Percentiles rank a stretch among this genome's conserved stretches.
phyloP scores from a whole-genome alignment of 2,797 vertebrate genomes.

The Manis crassicaudata region DNA sequence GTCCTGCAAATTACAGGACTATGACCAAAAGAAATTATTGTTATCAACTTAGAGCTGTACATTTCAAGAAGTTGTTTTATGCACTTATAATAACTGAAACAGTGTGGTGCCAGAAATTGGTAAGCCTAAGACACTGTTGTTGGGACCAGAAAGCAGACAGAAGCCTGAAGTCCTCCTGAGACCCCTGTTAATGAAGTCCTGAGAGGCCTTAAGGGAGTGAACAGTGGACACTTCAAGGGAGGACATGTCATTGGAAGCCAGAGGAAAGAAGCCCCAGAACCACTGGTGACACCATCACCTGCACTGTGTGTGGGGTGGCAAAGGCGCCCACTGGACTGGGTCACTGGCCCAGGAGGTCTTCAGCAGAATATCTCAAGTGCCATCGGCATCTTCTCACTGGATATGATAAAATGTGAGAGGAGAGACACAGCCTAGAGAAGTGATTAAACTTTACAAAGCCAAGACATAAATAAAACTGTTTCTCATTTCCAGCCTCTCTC shows the following conservation, averaged over 20 bases:
- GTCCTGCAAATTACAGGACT: not conserved
- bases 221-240: not conserved
- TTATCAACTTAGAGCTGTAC: not conserved
- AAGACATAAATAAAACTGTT: not conserved
- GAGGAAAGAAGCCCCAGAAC: not conserved
- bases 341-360: not conserved
- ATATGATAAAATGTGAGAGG: not conserved
- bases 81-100: not conserved
- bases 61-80: not conserved
- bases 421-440: not conserved
- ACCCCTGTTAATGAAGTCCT: not conserved
- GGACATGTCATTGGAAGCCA: too few relatives aligned
- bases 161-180: not conserved
- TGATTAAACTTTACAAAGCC: not conserved
- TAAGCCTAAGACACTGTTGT: not conserved
- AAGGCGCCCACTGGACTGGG: not conserved
- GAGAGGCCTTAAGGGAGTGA: not conserved
- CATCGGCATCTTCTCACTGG: not conserved
- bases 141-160: not conserved
- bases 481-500: not conserved
- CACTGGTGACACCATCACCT: fast-evolving
- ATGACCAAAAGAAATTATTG: not conserved
- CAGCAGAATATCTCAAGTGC: not conserved
- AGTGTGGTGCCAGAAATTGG: not conserved
- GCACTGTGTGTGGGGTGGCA: not conserved